Evolutionary conservation across 2,888 invertebrate species (phyloP), one percentile per base, ranked within the genome.

Genomic region (Agriotes lineatus): DNA sequence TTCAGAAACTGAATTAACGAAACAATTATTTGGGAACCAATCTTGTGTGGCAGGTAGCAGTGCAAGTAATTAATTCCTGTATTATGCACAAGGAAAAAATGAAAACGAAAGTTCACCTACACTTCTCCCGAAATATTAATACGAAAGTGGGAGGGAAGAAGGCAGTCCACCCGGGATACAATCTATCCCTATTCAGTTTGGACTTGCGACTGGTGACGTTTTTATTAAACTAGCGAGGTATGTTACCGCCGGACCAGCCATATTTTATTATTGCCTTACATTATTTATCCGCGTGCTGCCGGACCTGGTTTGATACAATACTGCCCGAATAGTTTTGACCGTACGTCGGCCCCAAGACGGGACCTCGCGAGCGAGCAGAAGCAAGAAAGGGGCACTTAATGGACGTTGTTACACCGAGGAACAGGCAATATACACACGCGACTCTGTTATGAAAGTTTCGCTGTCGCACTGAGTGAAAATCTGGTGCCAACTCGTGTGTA

Each of bases 261-360:
- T 79, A 80, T 81, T 81, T 81, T 82, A 82, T 82, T 82, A 82
- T 82, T 81, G 81, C 82, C 79, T 80, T 81, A 81, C 81, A 82
- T 82, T 81, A 82, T 82, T 81, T 81, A 81, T 81, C 79, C 78
- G 75, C 75, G 71, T 71, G 76, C 73, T 72, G 74, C 75, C 75
- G 75, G 76, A 76, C 76, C 74, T 75, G 73, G 73, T 73, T 73
- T 74, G 74, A 76, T 75, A 75, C 74, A 74, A 74, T 72, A 69
- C 71, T 65, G 70, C 30, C 19, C 52, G 4, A 6, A 18, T 33
- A 16, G 3, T 67, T 70, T 56, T 30, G 12, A 20, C 66, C 37
- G 14, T 42, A 70, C 67, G 70, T 67, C 65, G 12, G 42, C 48
- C 12, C n/a, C 33, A 52, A 56, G 25, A 61, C 30, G 16, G 45